Conservation (phyloP, 2,113 vertebrate genomes). For the Toxotes chatareus region DNA sequence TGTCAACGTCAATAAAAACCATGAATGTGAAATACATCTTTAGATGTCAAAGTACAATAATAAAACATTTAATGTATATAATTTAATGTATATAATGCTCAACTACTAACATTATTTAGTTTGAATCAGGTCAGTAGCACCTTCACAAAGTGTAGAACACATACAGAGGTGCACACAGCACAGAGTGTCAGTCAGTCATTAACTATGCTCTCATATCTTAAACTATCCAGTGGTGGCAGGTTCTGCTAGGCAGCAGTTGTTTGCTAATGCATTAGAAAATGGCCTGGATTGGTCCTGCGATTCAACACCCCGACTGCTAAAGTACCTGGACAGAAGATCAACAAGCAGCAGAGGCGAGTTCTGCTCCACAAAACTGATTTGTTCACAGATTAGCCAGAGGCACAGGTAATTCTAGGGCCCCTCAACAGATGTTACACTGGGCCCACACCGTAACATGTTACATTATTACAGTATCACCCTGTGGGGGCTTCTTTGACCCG, state of each 20-base stretch:
- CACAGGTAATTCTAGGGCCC: not conserved
- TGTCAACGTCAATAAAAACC: not conserved
- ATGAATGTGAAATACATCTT: not conserved
- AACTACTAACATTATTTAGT: conserved; percentile 4
- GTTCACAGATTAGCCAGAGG: conserved; percentile 11
- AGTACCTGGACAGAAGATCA: conserved; percentile 34
- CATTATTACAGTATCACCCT: conserved; percentile 15
- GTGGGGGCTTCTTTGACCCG: not conserved
- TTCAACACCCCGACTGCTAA: conserved; percentile 34
- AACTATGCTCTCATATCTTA: conserved; percentile 63
- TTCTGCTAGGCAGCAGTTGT: conserved; percentile 57
- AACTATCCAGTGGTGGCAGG: conserved; percentile 39
- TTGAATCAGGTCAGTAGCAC: conserved; percentile 9
- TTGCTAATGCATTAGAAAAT: conserved; percentile 73
- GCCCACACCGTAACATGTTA: conserved; percentile 5
- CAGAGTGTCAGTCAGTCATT: conserved; percentile 68
- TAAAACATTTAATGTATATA: not conserved
- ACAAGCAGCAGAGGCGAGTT: conserved; percentile 16
- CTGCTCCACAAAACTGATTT: conserved; percentile 14
- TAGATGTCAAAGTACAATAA: not conserved
- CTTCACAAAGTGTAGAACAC: conserved; percentile 14
- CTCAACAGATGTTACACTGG: conserved; percentile 23
- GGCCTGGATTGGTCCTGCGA: conserved; percentile 37
- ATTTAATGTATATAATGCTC: not conserved
- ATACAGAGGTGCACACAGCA: conserved; percentile 7